Base-by-base conservation (phyloP, 1,140 invertebrate genomes). In the Achroia grisella region DNA sequence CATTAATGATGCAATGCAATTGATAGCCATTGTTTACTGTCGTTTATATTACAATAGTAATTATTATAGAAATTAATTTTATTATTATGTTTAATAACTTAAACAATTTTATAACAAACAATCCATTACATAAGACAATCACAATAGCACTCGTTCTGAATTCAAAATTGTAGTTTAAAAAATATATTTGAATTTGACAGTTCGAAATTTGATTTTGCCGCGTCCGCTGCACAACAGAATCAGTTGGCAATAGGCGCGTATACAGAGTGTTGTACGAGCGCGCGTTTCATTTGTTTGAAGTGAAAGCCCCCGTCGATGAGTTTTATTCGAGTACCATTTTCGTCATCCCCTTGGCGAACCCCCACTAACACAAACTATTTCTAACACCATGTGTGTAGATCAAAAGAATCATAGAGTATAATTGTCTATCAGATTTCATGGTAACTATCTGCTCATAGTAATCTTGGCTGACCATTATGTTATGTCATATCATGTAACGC, bases 241-340 rank as follows among this genome's bases (percentile, higher is more conserved):
- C 62, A 56, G 55, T 53, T 46, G 52, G 54, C 60, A 67, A 76
- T 71, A 65, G 60, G 48, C 63, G 55, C 50, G 54, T 50, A 48
- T 42, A 60, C 48, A 57, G 49, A 57, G 55, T 53, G 52, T 59
- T 61, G 60, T 64, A 62, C 66, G 44, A 67, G 49, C 59, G 59
- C 69, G 47, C 67, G 59, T 60, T 57, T 72, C 66, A 71, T 76
- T 71, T 68, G 74, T 74, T 75, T 75, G 68, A 77, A 67, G 80
- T 84, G 80, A 84, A 84, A 84, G 80, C 77, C 69, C 63, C 58
- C 56, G 52, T 45, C 70, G 55, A 73, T 76, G 77, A 68, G 74
- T 83, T 80, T 74, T 84, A 80, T 81, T 81, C 69, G 59, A 61
- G 58, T 56, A 47, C 48, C 49, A 66, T 84, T 83, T 83, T 83